Evolutionary conservation across 2,797 vertebrate species (phyloP).

Genomic region (Agapornis canus): DNA sequence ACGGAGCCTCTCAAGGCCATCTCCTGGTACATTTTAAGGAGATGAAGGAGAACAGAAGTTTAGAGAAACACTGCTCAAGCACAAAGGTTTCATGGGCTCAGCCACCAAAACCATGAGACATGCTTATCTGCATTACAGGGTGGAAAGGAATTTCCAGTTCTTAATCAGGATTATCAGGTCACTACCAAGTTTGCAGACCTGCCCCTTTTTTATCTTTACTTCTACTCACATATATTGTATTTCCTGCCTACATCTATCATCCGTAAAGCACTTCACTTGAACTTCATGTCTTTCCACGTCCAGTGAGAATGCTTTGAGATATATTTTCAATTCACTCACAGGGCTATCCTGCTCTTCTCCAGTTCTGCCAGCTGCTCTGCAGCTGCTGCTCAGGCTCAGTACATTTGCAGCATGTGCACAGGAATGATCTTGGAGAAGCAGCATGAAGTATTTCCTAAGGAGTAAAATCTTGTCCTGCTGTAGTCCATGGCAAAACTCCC

Average conservation of each 20-base stretch:
- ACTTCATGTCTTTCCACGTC: background rate
- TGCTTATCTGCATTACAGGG: background rate
- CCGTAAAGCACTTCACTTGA: background rate
- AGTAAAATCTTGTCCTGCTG: background rate
- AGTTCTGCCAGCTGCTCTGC: background rate
- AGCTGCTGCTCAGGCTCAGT: background rate
- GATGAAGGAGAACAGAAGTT: background rate
- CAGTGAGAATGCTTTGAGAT: background rate
- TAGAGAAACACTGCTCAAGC: background rate
- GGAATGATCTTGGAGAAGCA: background rate
- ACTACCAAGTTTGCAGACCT: background rate
- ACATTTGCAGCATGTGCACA: background rate
- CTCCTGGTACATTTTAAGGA: background rate
- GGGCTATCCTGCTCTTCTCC: background rate
- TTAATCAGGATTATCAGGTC: conserved; percentile 14
- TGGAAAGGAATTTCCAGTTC: conserved; percentile 31
- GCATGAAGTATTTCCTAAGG: background rate
- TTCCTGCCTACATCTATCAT: background rate
- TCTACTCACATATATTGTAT: background rate
- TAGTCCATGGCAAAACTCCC: conserved; percentile 4
- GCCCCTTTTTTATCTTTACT: background rate
- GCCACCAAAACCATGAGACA: background rate
- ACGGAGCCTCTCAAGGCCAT: accelerated
- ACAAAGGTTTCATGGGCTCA: background rate
- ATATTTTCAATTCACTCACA: background rate